Evolutionary conservation across 2,888 invertebrate genomes (phyloP), one percentile per base, ranked within the genome.

Genomic region (Limnephilus auricula): DNA sequence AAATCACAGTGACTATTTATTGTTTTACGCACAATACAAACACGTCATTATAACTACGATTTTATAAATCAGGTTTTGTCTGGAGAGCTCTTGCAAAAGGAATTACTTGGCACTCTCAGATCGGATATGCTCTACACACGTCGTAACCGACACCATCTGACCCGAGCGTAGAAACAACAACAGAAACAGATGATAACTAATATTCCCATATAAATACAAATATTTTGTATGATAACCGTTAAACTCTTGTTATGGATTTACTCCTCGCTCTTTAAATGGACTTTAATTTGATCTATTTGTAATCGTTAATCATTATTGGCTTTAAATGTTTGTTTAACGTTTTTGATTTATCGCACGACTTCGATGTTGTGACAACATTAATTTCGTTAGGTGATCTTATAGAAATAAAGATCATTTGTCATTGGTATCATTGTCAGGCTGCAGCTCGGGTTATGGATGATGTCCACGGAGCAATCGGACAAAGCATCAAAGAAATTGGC

Each of bases 401-500:
- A n/a, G 65, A 65, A 65, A 25, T 40, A 45, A 15, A 85, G 85
- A 85, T 40, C 85, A 85, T 85, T 85, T 40, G 85, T 85, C 86
- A 86, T 86, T 86, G 5, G 32, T 30, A 86, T 86, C 31, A 86
- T 65, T 65, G n/a, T 86, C 86, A n/a, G 45, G 4, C n/a, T 34
- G 31, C 32, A 86, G 31, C 31, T 13, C 40, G 65, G 31, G 37
- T 78, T 34, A 78, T 88, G 79, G 87, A 88, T 79, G 32, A 78
- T 34, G 31, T 79, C 79, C 78, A 34, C n/a, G 15, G 25, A 31
- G 4, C 31, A n/a, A 88, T 78, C 87, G 34, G 87, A 88, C 87
- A 18, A 78, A 78, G 87, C 34, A 88, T 78, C 87, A 79, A 37
- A 78, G 32, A 78, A 88, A 88, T 88, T 79, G 87, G 34, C 87